Percentiles rank a stretch among this genome's conserved stretches.
Evolutionary conservation across 2,888 invertebrate species (phyloP).

Genomic region (Argyresthia goedartella): DNA sequence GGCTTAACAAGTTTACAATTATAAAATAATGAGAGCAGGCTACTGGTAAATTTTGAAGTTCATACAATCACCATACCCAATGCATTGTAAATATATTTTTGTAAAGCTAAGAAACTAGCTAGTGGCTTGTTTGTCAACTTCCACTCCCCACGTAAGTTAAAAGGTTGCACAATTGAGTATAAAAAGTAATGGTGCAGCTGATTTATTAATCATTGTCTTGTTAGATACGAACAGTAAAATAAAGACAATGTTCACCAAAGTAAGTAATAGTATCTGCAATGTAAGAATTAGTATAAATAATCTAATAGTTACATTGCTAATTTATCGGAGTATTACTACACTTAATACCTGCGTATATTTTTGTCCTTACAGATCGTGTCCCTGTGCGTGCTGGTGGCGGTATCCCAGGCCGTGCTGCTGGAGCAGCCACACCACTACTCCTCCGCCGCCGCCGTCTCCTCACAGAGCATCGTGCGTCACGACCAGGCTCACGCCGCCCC

Average conservation of each 20-base stretch:
- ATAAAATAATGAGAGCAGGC: too few species aligned
- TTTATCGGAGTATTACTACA: too few species aligned
- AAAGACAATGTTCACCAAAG: conserved; percentile 9
- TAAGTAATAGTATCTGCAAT: conserved; percentile 5
- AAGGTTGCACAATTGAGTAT: not conserved
- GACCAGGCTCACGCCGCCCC: conserved; percentile 20
- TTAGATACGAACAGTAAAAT: not conserved
- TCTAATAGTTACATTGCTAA: too few species aligned
- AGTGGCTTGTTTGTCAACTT: not conserved
- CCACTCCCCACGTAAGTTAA: not conserved
- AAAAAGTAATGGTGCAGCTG: not conserved
- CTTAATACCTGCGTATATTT: not conserved
- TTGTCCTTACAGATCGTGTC: conserved; percentile 31
- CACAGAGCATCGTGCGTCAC: conserved; percentile 30
- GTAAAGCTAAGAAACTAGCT: too few species aligned
- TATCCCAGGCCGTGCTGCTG: conserved; percentile 43
- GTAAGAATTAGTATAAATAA: too few species aligned
- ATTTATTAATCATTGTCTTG: not conserved
- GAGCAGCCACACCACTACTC: conserved; percentile 16
- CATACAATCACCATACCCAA: too few species aligned
- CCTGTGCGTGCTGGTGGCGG: conserved; percentile 47
- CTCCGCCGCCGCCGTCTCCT: conserved; percentile 8
- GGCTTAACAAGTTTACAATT: too few species aligned
- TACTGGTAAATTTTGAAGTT: too few species aligned
- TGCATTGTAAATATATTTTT: too few species aligned